Evolutionary conservation across 2,113 vertebrate genomes (phyloP), one percentile per base, ranked within the genome.

Genomic region (Tricholaema leucomelas): DNA sequence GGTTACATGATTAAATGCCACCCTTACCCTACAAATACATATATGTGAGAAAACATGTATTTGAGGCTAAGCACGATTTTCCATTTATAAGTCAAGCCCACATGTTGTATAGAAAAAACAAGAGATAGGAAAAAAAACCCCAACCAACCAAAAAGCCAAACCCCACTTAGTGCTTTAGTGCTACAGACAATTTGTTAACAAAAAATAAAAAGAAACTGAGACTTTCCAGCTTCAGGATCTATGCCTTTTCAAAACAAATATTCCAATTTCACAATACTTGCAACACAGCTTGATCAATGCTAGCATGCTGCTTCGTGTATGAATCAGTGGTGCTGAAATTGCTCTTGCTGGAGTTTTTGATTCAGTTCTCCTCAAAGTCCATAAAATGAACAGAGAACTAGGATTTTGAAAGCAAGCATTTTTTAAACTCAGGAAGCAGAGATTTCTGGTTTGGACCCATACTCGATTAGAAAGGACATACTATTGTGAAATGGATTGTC

Each of bases 191-290:
- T 72, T 66, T 66, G 35, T 80, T 75, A 81, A 79, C 36, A 5
- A 69, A 54, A 24, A 70, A 54, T 15, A 70, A 85, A 54, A 48
- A 28, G 36, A 27, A 35, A 3, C 54, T 65, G 73, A 81, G 46
- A 36, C 55, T 64, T 70, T 59, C 4, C 8, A 74, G 42, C 65
- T 79, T 87, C 63, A 52, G 74, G 59, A 92, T 78, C 55, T 54
- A 48, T 78, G 72, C 3, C 67, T 88, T 91, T 94, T 91, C 74
- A 36, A 88, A 92, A 56, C 59, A 88, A 94, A 91, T 89, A 93
- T 65, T 90, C 50, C 63, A 42, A 36, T 93, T 95, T 90, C 91
- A 90, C 92, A 91, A 95, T 35, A 31, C 73, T 93, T 94, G 71
- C 93, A 88, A 76, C 88, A 92, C 59, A 93, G 25, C 31, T 40